Evolutionary conservation across 2,113 vertebrate species (phyloP), one percentile per base, ranked within the genome.

Genomic region (Ginglymostoma cirratum): DNA sequence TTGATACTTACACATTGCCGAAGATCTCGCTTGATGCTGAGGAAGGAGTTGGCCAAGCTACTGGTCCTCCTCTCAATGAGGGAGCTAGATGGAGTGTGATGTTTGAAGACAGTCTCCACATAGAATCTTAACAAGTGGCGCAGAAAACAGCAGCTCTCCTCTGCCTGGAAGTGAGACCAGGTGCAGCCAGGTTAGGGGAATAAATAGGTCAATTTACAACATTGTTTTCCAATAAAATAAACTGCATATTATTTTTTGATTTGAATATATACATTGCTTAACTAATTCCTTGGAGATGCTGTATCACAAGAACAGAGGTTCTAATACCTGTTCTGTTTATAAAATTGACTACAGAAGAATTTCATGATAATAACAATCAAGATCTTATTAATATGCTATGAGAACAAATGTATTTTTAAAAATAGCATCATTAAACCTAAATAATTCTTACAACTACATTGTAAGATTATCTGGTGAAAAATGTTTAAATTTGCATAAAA

Each of bases 101-200:
- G 97, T 61, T 97, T 97, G 97, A 99, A 99, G 85, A 99, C 99
- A 34, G 97, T 98, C 97, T 98, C 98, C 96, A 99, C 89, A 0
- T 99, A 99, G 97, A 99, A 99, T 10, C 96, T 97, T 96, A 99
- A 97, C 96, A 99, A 96, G 3, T 97, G 98, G 0, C 96, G 98
- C 85, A 98, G 92, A 96, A 99, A 97, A 23, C 99, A 99, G 97
- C 99, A 99, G 0, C 96, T 97, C 5, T 99, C 98, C 96, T 96
- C 96, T 0, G 96, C 96, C 98, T 99, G 96, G 78, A 24, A 42
- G 96, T 89, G 95, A 96, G 55, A 96, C 6, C 2, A 23, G 67
- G 5, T 17, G 3, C 21, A 24, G n/a, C 2, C 17, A 4, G 67
- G 24, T 48, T 23, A 45, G 92, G 5, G 24, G 93, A 48, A 38